Base-by-base conservation (phyloP, 2,797 vertebrate genomes). In the Apogon talboti region DNA sequence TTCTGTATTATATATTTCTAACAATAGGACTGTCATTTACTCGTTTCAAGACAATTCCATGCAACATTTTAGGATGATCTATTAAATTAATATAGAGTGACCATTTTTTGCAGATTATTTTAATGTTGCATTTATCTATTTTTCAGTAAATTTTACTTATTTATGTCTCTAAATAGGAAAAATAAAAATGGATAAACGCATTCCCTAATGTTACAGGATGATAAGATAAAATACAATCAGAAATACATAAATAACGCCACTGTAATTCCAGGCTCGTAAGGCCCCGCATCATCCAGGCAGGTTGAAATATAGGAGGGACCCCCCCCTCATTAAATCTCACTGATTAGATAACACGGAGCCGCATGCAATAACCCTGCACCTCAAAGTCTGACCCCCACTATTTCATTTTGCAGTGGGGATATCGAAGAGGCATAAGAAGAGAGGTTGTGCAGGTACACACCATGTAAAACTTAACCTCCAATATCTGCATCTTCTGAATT, bases 381-480 rank as follows among this genome's bases (percentile, higher is more conserved):
- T 76, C 42, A 38, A 79, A 69, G 62, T 63, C 56, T 83, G 81
- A 77, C 73, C 84, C 72, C 40, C 76, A 77, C 66, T 73, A 58
- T 81, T 87, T 88, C 84, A 86, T 85, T 84, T 79, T 82, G 82
- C 81, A 58, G 73, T 16, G 59, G 58, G 58, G 60, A 53, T 46
- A 2, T 0, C 38, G 21, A 18, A 38, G 40, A 44, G 46, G 18
- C 56, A 16, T 6, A 35, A 18, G 66, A 28, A 50, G 68, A 65
- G 38, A 58, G 71, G 68, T 44, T 49, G 75, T 19, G 65, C 81
- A 78, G 78, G 83, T 87, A 82, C 77, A 82, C 71, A 55, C 49
- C 68, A 71, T 85, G 88, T 85, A 80, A 76, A 87, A 89, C 67
- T 89, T 91, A 87, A 90, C 90, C 89, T 91, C 72, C 81, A 81